Evolutionary conservation across 2,888 invertebrate species (phyloP).

Genomic region (Mechanitis mazaeus): DNA sequence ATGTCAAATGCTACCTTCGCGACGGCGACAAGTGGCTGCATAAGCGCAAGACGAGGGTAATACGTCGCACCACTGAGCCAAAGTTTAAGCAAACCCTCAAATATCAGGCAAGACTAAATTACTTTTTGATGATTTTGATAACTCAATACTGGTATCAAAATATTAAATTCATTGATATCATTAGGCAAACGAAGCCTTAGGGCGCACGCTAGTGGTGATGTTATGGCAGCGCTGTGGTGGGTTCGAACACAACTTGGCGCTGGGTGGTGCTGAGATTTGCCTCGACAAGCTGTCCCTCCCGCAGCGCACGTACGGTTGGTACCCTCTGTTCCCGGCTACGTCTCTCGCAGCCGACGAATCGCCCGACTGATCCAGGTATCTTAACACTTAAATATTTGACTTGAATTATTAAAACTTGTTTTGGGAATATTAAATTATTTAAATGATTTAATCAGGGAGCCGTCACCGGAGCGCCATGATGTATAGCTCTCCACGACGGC

Average conservation of each 20-base stretch:
- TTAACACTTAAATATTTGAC: neutral
- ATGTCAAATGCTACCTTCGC: slow-evolving; percentile 94
- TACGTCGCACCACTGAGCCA: slow-evolving; percentile 88
- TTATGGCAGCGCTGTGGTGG: slow-evolving; percentile 94
- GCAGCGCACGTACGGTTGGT: slow-evolving; percentile 91
- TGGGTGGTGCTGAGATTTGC: slow-evolving; percentile 91
- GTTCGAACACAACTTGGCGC: slow-evolving; percentile 86
- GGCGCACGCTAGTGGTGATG: slow-evolving; percentile 91
- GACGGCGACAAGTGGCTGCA: slow-evolving; percentile 93
- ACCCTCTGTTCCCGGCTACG: slow-evolving; percentile 92
- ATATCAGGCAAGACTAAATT: slow-evolving; percentile 77
- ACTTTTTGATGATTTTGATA: neutral
- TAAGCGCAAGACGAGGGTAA: slow-evolving; percentile 92
- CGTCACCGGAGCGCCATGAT: slow-evolving; percentile 70
- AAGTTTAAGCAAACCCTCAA: slow-evolving; percentile 92
- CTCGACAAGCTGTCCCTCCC: slow-evolving; percentile 88
- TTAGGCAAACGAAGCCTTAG: slow-evolving; percentile 83
- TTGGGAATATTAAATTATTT: too few species aligned
- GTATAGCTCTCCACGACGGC: slow-evolving; percentile 60
- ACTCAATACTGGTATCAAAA: neutral
- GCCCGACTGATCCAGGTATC: slow-evolving; percentile 63
- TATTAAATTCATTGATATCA: neutral
- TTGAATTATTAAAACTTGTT: neutral
- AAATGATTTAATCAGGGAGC: slow-evolving; percentile 43
- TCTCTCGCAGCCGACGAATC: slow-evolving; percentile 82